Base-by-base conservation (phyloP, 2,888 invertebrate species). In the Linnaemya tessellans region DNA sequence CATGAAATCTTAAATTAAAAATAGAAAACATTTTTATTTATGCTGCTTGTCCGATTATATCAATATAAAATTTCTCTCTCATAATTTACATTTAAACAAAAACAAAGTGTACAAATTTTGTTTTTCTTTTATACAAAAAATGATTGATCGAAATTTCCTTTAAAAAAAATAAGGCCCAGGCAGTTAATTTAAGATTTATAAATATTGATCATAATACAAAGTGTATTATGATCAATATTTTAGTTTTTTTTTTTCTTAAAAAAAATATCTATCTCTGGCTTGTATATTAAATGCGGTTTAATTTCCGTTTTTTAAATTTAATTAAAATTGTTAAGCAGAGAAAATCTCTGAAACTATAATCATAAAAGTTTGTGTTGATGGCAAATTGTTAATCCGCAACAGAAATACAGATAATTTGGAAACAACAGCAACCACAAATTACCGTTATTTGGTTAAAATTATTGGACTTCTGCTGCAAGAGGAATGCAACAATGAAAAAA, bases 391-490 rank as follows among this genome's bases (percentile, higher is more conserved):
- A 70, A 54, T 62, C 49, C 62, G 54, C 79, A 70, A 70, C 25
- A 70, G 62, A 70, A 79, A 70, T 79, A 70, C 25, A 70, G 20
- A 65, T 71, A 64, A 62, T 62, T 84, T 74, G 30, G 5, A 7
- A 65, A 70, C 15, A 68, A 49, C 20, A 67, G 51, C 68, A 25
- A 49, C 56, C 56, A 62, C 60, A 80, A 84, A 77, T 65, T 56
- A 56, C 64, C 41, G 77, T 77, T 79, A 73, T 79, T 80, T 84
- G 64, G 25, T 51, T 68, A 51, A 58, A 67, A 80, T 67, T 60
- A 74, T 74, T 60, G 41, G 60, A 74, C 65, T 65, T 49, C 74
- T 60, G 60, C 67, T 58, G 56, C 49, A 41, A 65, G 22, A 20
- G 22, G 10, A 71, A 62, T 38, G 20, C 15, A 60, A 60, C n/a